Conservation (phyloP, 2,888 invertebrate genomes). For the Drosophila peninsularis region DNA sequence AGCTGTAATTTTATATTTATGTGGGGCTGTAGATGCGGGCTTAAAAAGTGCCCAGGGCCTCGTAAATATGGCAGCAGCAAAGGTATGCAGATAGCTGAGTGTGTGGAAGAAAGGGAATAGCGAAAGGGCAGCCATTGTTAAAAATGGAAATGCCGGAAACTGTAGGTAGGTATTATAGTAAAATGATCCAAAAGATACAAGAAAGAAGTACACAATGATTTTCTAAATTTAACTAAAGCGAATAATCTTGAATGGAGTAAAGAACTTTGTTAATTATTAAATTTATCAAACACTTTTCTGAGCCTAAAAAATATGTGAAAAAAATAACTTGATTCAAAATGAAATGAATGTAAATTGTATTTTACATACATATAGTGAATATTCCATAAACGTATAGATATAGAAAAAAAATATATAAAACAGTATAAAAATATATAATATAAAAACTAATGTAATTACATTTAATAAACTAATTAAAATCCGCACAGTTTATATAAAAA, state of each 20-base stretch:
- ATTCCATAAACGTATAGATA: too few species aligned
- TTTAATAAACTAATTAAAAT: background rate
- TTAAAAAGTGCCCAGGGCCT: slow-evolving; percentile 47
- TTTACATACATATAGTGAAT: background rate
- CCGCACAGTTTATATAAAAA: too few species aligned
- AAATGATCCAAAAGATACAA: background rate
- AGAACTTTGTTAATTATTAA: too few species aligned
- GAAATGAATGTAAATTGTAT: background rate
- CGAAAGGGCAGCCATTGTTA: background rate
- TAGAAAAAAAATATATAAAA: background rate
- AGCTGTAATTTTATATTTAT: slow-evolving; percentile 68
- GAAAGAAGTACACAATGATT: too few species aligned
- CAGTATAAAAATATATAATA: background rate
- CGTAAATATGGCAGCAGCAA: slow-evolving; percentile 57
- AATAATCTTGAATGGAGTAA: too few species aligned
- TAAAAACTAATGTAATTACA: background rate
- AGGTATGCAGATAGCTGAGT: slow-evolving; percentile 54
- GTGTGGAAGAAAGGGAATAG: slow-evolving; percentile 1
- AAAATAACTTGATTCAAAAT: background rate
- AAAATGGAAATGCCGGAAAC: background rate
- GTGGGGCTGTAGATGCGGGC: slow-evolving; percentile 48
- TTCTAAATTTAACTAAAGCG: background rate
- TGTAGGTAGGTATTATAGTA: background rate
- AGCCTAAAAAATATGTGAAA: too few species aligned
- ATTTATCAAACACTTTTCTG: too few species aligned